These are phyloP conservation scores for Verasper variegatus DNA, from an alignment of 2,113 vertebrate species.

Conservation along the genomic window DNA sequence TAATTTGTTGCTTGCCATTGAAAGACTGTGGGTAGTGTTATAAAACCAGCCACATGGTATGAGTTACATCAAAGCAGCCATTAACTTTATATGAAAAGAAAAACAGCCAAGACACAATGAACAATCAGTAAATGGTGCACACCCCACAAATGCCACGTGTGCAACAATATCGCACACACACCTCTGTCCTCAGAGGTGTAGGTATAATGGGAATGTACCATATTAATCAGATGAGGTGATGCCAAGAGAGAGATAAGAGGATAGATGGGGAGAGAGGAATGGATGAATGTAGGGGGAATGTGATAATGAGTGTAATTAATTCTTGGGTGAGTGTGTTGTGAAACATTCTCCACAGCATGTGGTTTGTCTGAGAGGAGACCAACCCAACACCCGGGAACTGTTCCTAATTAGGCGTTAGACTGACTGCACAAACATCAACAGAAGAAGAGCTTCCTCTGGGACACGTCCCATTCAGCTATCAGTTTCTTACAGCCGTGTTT, in stretches of 20 bases:
- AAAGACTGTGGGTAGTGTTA: background rate
- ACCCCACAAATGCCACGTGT: background rate
- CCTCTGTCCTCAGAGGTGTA: background rate
- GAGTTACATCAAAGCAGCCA: background rate
- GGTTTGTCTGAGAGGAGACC: conserved; percentile 27
- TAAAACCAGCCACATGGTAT: background rate
- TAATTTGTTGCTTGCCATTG: background rate
- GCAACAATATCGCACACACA: background rate
- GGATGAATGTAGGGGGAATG: background rate
- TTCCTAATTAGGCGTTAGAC: conserved; percentile 35
- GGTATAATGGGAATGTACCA: background rate
- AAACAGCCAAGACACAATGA: background rate
- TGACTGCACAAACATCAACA: background rate
- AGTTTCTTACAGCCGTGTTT: background rate
- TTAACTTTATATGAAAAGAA: too few relatives aligned
- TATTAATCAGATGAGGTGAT: background rate
- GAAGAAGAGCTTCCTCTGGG: background rate
- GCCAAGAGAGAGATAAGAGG: background rate
- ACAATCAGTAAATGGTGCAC: background rate
- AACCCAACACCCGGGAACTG: conserved; percentile 36
- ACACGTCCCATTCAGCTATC: conserved; percentile 5
- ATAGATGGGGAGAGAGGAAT: background rate
- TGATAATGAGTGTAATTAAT: conserved; percentile 26
- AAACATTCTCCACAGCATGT: conserved; percentile 24
- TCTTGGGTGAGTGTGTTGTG: conserved; percentile 22